Evolutionary conservation across 2,888 invertebrate species (phyloP), one percentile per base, ranked within the genome.

Genomic region (Sphaerophoria taeniata): DNA sequence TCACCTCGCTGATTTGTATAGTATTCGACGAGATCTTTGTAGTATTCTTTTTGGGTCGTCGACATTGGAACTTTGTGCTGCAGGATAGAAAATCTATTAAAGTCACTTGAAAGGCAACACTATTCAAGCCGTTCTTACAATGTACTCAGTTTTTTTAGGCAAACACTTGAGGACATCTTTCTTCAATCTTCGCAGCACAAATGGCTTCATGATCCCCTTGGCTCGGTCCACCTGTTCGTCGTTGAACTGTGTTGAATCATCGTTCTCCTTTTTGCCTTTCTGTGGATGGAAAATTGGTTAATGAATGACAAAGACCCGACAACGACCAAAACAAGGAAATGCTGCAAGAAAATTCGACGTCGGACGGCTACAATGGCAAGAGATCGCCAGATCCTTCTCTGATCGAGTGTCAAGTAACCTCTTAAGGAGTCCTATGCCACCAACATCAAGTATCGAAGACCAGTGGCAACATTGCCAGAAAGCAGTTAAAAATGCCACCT

Each of bases 181-280:
- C 92, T 99, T 99, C 60, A 98, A 93, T 76, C 99, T 93, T 16
- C 99, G 93, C 56, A 99, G 93, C 3, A 99, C 95, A 91, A 99
- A 99, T 0, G 99, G 99, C 91, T 96, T 97, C 96, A 99, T 98
- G 88, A 99, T 98, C 65, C 96, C 94, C 90, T 99, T 98, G 0
- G 99, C 99, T 89, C 98, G 97, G 12, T 95, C 95, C 55, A 99
- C 96, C 91, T 98, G 97, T 75, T 97, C 96, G 90, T 95, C 94
- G 90, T 98, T 98, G 92, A 98, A 99, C n/a, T 95, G 92, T 0
- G 96, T 95, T 24, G 94, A 91, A 45, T 94, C 94, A 7, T 95
- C 95, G 9, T 94, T 94, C 0, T 92, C 92, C 3, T 90, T 91
- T 87, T 93, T 93, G 12, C 90, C 91, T 65, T 94, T 93, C 87